Conservation (phyloP, 2,797 vertebrate genomes). For the Tenualosa thibaudeaui region DNA sequence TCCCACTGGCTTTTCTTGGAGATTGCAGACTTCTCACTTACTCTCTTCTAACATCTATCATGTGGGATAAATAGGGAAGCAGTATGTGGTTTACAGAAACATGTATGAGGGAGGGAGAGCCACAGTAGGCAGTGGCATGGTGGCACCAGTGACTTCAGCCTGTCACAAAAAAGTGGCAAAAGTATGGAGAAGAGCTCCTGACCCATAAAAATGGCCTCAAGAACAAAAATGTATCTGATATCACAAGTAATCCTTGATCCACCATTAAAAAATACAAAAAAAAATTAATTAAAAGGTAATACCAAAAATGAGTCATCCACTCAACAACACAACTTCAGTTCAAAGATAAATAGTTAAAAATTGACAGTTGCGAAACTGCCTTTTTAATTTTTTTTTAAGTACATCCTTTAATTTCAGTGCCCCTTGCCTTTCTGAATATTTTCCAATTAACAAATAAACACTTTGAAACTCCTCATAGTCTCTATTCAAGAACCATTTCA, state of each 20-base stretch:
- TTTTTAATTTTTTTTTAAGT: not conserved
- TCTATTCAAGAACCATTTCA: not conserved
- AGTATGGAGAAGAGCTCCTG: not conserved
- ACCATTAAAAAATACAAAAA: not conserved
- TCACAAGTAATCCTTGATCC: not conserved
- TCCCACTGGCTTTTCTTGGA: not conserved
- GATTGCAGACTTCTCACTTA: not conserved
- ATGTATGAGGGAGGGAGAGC: not conserved
- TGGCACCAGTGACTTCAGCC: not conserved
- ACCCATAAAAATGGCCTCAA: not conserved
- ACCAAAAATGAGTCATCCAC: slow-evolving; percentile 26
- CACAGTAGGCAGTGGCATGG: slow-evolving; percentile 4
- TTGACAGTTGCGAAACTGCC: slow-evolving; percentile 22
- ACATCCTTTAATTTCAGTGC: slow-evolving; percentile 19
- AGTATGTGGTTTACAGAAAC: not conserved
- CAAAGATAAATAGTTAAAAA: slow-evolving; percentile 46
- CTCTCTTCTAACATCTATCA: not conserved
- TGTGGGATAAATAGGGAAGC: not conserved
- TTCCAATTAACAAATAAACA: not conserved
- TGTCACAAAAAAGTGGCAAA: not conserved
- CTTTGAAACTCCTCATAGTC: not conserved
- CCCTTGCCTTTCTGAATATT: slow-evolving; percentile 14
- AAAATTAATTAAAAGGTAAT: not conserved
- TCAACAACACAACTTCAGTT: slow-evolving; percentile 41
- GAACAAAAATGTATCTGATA: not conserved